These are phyloP conservation scores for Ciconia stormi DNA, from an alignment of 2,113 vertebrate species.

Conservation along the genomic window DNA sequence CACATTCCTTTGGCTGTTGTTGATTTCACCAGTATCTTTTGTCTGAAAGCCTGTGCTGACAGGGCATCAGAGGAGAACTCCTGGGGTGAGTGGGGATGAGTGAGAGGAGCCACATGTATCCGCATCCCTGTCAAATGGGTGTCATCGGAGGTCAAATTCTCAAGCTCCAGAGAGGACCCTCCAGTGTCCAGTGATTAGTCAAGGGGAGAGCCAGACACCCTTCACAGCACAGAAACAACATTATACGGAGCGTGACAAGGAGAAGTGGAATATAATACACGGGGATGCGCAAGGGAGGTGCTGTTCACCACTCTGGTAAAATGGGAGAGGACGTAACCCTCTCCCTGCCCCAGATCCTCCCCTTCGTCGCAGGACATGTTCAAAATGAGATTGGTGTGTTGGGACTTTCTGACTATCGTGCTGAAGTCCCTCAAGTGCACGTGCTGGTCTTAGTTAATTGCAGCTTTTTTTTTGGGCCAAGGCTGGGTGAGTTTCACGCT, in stretches of 20 bases:
- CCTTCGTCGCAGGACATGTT: background rate
- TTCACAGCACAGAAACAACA: conserved; percentile 45
- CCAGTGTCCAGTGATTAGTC: conserved; percentile 9
- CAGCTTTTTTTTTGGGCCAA: background rate
- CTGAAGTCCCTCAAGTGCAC: background rate
- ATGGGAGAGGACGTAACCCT: background rate
- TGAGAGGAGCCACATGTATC: conserved; percentile 14
- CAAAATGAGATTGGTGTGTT: background rate
- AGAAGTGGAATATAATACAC: conserved; percentile 5
- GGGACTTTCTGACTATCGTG: background rate
- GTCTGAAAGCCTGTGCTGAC: conserved; percentile 31
- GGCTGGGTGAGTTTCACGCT: background rate
- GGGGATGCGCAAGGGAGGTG: background rate
- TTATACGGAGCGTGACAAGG: background rate
- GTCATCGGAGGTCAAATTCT: conserved; percentile 49
- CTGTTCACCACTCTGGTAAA: background rate
- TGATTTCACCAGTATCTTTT: conserved; percentile 51
- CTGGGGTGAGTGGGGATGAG: conserved; percentile 25
- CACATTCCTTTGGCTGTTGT: conserved; percentile 47
- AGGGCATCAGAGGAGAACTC: conserved; percentile 9
- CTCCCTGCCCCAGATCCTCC: background rate
- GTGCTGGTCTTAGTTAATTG: background rate
- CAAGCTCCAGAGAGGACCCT: conserved; percentile 38
- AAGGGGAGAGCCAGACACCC: conserved; percentile 22
- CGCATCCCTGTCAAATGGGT: background rate